Evolutionary conservation across 35 echinoderm and acorn worm genomes (phyloP).

Genomic region (Apostichopus japonicus): DNA sequence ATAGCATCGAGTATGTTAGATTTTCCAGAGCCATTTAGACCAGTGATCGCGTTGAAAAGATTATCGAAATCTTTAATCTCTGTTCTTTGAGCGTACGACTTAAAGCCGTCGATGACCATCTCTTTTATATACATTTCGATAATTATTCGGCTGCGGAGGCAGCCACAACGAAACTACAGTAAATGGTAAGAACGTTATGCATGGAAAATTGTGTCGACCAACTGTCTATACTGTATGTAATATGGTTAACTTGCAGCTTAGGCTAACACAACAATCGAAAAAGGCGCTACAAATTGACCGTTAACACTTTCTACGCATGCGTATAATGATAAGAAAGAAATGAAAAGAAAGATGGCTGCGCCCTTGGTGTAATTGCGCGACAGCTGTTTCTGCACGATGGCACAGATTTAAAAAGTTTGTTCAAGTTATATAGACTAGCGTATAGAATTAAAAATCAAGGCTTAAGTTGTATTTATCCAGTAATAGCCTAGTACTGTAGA

Average conservation of each 20-base stretch:
- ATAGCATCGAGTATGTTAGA: conserved; percentile 98
- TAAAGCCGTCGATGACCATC: conserved; percentile 95
- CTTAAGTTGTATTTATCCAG: too few relatives aligned
- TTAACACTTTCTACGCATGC: conserved; percentile 38
- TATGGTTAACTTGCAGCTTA: too few relatives aligned
- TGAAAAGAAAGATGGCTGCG: conserved; percentile 57
- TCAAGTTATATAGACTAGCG: too few relatives aligned
- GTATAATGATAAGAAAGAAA: neutral
- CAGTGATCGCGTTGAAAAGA: conserved; percentile 97
- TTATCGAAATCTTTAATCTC: conserved; percentile 97
- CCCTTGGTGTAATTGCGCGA: neutral
- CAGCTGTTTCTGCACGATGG: neutral
- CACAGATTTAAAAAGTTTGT: too few relatives aligned
- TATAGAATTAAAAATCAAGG: too few relatives aligned
- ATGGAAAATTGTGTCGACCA: neutral
- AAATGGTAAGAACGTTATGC: too few relatives aligned
- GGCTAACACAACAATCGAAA: conserved; percentile 16
- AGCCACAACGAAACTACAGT: neutral
- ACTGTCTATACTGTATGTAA: neutral
- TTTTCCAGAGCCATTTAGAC: conserved; percentile 97
- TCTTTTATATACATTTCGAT: conserved; percentile 97
- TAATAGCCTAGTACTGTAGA: too few relatives aligned
- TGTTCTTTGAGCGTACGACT: conserved; percentile 98
- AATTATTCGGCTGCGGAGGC: neutral
- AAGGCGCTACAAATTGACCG: conserved; percentile 19